These are phyloP conservation scores for Phoeniculus purpureus DNA, from an alignment of 2,797 vertebrate genomes.

Conservation along the genomic window DNA sequence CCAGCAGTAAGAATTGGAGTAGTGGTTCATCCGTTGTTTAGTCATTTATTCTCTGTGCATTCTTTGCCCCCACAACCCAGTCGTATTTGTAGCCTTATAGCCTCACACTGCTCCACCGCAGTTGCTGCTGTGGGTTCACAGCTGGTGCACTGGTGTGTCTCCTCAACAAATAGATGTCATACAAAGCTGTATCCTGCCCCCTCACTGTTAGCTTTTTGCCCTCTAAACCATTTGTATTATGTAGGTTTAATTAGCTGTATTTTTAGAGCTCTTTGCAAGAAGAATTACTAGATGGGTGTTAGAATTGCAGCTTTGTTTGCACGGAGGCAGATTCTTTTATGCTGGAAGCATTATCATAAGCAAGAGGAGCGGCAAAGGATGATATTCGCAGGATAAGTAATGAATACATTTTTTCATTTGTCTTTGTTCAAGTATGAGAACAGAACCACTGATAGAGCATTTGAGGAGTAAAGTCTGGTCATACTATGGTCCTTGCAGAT, in stretches of 20 bases:
- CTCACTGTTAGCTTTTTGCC: background rate
- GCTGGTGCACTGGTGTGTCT: background rate
- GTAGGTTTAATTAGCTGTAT: background rate
- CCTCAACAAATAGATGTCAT: rapidly evolving
- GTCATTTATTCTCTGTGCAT: background rate
- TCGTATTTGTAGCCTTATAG: background rate
- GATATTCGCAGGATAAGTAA: background rate
- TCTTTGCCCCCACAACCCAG: background rate
- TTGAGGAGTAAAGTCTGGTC: background rate
- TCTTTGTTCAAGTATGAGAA: background rate
- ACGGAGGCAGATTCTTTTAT: background rate
- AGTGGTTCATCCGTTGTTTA: background rate
- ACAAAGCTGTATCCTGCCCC: background rate
- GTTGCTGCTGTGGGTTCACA: background rate
- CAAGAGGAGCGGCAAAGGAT: background rate
- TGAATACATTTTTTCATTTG: background rate
- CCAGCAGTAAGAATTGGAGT: background rate
- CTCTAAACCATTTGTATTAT: background rate
- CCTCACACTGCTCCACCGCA: background rate
- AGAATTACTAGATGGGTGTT: background rate
- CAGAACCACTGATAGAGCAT: background rate
- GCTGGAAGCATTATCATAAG: background rate
- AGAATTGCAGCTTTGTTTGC: background rate
- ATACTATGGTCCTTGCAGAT: background rate
- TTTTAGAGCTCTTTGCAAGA: background rate